Evolutionary conservation across 2,888 invertebrate genomes (phyloP).

Genomic region (Dyspetes luteomarginatus): DNA sequence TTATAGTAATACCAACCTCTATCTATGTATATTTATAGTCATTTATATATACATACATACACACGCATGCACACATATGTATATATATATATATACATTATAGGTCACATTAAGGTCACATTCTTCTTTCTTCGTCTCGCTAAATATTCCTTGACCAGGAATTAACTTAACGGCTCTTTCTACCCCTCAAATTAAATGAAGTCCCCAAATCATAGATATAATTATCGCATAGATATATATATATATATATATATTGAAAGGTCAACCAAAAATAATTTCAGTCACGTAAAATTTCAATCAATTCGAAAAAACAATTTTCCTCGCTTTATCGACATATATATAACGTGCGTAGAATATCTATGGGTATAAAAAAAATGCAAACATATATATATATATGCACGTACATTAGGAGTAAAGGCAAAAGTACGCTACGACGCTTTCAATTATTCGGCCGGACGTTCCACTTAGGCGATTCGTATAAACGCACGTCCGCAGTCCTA

Average conservation of each 20-base stretch:
- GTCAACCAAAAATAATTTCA: neutral
- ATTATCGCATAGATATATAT: too few species aligned
- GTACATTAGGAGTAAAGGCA: neutral
- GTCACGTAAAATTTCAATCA: constrained; percentile 6
- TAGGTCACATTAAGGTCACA: constrained; percentile 1
- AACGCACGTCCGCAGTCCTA: constrained; percentile 68
- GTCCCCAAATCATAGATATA: too few species aligned
- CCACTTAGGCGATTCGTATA: constrained; percentile 68
- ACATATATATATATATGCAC: constrained; percentile 10
- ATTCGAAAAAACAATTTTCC: constrained; percentile 7
- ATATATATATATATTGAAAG: too few species aligned
- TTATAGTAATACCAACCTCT: constrained; percentile 30
- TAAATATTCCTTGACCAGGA: constrained; percentile 33
- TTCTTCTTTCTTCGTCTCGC: constrained; percentile 40
- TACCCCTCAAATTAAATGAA: constrained; percentile 31
- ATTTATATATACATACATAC: neutral
- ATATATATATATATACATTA: too few species aligned
- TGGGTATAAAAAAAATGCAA: too few species aligned
- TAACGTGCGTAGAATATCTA: neutral
- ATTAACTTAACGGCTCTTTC: constrained; percentile 48
- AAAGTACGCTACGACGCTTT: constrained; percentile 48
- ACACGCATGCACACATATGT: neutral
- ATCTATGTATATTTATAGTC: neutral
- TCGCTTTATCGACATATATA: neutral
- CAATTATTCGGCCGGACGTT: constrained; percentile 69